phyloP scores from a whole-genome alignment of 2,797 vertebrate genomes.

The Pangasius krempfi region DNA sequence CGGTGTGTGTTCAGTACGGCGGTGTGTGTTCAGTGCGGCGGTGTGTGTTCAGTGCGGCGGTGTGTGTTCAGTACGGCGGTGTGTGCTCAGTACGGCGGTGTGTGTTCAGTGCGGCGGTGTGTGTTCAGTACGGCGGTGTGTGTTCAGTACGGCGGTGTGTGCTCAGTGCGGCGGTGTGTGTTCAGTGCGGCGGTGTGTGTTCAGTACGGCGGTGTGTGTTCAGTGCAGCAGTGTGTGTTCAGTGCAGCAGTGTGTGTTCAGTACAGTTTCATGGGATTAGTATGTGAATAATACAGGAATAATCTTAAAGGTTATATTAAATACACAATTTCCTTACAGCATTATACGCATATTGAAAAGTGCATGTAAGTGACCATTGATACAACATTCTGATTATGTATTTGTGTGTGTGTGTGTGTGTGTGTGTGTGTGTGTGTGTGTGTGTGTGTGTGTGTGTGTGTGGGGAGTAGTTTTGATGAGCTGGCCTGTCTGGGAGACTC shows the following conservation, averaged over 20 bases:
- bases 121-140: too few relatives aligned
- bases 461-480: slow-evolving; percentile 85
- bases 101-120: too few relatives aligned
- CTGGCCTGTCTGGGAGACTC: slow-evolving; percentile 89
- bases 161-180: too few relatives aligned
- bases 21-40: too few relatives aligned
- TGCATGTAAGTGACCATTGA: neutral
- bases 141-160: too few relatives aligned
- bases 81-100: neutral
- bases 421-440: slow-evolving; percentile 38
- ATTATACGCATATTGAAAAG: neutral
- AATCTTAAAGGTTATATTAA: neutral
- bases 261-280: neutral
- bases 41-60: too few relatives aligned
- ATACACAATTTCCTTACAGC: neutral
- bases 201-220: too few relatives aligned
- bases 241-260: neutral
- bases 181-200: too few relatives aligned
- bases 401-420: neutral
- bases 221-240: neutral
- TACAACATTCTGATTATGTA: neutral
- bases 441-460: slow-evolving; percentile 38
- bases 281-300: neutral
- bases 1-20: too few relatives aligned
- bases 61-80: neutral